Conservation (phyloP, 2,113 vertebrate species). For the Bolborhynchus lineola region DNA sequence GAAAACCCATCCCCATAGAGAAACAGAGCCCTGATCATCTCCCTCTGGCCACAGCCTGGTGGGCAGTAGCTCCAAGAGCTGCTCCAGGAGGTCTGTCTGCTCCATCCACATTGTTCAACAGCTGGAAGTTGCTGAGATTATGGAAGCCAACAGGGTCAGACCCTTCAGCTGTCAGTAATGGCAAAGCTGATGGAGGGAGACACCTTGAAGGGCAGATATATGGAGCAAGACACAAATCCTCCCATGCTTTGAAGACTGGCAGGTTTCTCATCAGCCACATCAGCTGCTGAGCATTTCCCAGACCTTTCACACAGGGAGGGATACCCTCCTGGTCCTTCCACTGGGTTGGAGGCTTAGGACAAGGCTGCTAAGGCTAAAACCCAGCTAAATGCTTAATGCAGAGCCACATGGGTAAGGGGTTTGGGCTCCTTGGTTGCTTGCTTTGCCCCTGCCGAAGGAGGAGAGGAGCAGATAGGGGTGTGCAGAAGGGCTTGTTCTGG, state of each 20-base stretch:
- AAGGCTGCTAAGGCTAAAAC: background rate
- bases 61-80: background rate
- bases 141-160: background rate
- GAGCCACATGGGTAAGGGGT: background rate
- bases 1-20: background rate
- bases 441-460: background rate
- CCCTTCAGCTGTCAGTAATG: background rate
- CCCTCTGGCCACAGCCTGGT: accelerated
- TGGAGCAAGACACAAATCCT: background rate
- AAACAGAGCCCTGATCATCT: background rate
- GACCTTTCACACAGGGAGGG: background rate
- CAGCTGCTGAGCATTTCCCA: background rate
- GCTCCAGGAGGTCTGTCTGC: background rate
- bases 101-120: accelerated
- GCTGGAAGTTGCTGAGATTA: background rate
- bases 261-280: background rate
- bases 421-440: background rate
- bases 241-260: background rate
- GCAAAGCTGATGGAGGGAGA: background rate
- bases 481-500: background rate
- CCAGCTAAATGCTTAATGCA: accelerated
- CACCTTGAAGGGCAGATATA: background rate
- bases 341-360: background rate
- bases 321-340: background rate
- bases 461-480: background rate